Evolutionary conservation across 92 coral and sea anemone species (phyloP), one percentile per base, ranked within the genome.

Genomic region (Porites divaricata): DNA sequence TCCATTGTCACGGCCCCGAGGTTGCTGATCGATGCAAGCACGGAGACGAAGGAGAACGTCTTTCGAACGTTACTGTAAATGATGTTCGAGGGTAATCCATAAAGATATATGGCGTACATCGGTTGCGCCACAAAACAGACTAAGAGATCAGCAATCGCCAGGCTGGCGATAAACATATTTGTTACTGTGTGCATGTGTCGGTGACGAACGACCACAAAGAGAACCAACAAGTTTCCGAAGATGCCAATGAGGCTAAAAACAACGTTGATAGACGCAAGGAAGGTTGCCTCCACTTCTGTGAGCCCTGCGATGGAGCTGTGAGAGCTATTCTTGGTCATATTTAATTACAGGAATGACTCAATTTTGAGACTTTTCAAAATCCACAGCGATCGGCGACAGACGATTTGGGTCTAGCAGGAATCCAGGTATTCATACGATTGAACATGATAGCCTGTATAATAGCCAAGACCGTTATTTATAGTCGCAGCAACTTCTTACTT

Each of bases 51-150:
- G 22, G 98, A 85, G 15, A 94, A 91, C 45, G 89, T 58, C 77
- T 92, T 91, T 14, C 98, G 93, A 16, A 91, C 76, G 28, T 9
- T 14, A 72, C 89, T 76, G 19, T 80, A 83, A 17, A 58, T 66
- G 7, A 59, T 41, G 54, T 81, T 90, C 13, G 83, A 90, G 16
- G 82, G 84, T 54, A 91, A 71, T 22, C 93, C 93, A 21, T 76
- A 63, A 45, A 96, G 63, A 45, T 85, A 89, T 1, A 90, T 93
- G 21, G 91, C 95, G 76, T 94, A 88, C 98, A 96, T 90, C 16
- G 98, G 98, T 78, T 96, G 98, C 58, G 98, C 92, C 41, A 96
- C 87, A 58, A 87, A 50, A 69, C 98, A 96, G 4, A 91, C 98
- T 26, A 94, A 77, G 21, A 96, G 85, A 80, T 96, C 99, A n/a